Evolutionary conservation across 2,888 invertebrate species (phyloP).

Genomic region (Spialia ferax): DNA sequence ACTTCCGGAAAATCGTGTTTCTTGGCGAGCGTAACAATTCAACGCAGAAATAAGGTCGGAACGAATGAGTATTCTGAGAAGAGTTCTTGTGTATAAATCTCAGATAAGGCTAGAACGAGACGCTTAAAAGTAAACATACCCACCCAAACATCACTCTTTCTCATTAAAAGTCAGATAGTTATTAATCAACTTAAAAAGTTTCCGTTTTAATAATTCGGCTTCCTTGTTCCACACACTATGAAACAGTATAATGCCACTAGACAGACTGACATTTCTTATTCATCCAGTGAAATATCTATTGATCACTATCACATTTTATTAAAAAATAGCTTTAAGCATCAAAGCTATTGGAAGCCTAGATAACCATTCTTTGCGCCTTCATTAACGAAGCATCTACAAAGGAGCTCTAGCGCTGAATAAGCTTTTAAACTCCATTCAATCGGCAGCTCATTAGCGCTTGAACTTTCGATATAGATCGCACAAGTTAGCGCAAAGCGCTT

Average conservation of each 20-base stretch:
- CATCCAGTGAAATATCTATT: too few species aligned
- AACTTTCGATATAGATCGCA: background rate
- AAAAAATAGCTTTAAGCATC: background rate
- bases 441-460: conserved; percentile 9
- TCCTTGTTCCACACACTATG: too few species aligned
- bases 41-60: conserved; percentile 25
- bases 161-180: too few species aligned
- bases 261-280: too few species aligned
- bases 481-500: conserved; percentile 1
- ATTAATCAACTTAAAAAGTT: too few species aligned
- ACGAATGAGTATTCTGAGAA: conserved; percentile 1
- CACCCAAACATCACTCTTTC: too few species aligned
- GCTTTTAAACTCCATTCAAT: conserved; percentile 2
- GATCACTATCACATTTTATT: too few species aligned
- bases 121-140: too few species aligned
- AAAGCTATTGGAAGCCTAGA: background rate
- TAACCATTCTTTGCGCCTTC: background rate
- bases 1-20: conserved; percentile 38
- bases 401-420: background rate
- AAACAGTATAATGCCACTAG: too few species aligned
- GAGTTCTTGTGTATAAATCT: background rate
- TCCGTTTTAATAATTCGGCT: too few species aligned
- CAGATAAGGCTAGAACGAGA: too few species aligned
- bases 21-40: conserved; percentile 36
- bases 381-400: background rate